phyloP scores from a whole-genome alignment of 2,113 vertebrate genomes.

The Calidris pugnax region DNA sequence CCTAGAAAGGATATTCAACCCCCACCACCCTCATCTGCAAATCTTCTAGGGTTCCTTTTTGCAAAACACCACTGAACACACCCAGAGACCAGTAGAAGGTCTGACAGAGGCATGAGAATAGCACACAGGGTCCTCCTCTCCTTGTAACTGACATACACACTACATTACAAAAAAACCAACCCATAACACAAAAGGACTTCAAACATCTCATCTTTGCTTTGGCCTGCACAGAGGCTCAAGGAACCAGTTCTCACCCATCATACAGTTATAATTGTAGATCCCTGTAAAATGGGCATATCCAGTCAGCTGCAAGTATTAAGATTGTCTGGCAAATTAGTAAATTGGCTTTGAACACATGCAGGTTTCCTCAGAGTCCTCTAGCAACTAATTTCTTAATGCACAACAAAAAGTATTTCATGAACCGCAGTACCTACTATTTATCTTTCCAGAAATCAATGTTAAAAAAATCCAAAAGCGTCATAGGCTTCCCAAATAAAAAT shows the following conservation, averaged over 20 bases:
- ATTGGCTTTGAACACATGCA: not conserved
- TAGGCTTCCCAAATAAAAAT: not conserved
- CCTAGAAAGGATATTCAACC: not conserved
- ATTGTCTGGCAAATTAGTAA: not conserved
- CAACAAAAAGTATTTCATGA: not conserved
- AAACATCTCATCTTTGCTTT: not conserved
- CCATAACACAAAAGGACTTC: not conserved
- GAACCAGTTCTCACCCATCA: not conserved
- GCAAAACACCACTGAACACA: not conserved
- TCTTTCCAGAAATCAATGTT: not conserved
- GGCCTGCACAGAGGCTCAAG: not conserved
- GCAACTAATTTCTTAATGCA: not conserved
- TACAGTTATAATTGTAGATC: not conserved
- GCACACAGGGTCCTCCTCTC: not conserved
- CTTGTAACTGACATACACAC: not conserved
- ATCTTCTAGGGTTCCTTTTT: not conserved
- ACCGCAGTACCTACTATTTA: not conserved
- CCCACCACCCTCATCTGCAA: not conserved
- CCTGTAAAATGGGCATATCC: not conserved
- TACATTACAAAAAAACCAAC: not conserved
- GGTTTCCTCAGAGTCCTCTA: not conserved
- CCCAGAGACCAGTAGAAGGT: rapidly evolving
- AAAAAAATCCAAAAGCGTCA: not conserved
- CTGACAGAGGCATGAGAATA: rapidly evolving
- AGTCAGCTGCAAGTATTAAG: not conserved